Conservation (phyloP, 2,113 vertebrate species). For the Trichomycterus rosablanca region DNA sequence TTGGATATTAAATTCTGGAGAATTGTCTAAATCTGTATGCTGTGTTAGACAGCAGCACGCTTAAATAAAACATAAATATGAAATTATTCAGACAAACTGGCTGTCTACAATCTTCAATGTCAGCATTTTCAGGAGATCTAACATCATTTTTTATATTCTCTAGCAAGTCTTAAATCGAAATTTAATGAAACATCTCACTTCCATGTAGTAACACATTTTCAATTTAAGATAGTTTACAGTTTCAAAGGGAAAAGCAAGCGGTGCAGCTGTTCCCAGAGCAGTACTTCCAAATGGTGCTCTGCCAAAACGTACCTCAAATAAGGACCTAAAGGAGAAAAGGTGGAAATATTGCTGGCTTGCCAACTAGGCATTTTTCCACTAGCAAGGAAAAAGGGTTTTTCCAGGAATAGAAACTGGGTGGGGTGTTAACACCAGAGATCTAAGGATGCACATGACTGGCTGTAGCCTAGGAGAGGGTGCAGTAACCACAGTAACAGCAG, state of each 20-base stretch:
- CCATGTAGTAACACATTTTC: slow-evolving; percentile 8
- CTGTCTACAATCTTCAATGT: slow-evolving; percentile 4
- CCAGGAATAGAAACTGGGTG: neutral
- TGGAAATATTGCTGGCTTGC: neutral
- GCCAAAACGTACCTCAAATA: neutral
- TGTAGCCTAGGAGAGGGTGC: slow-evolving; percentile 32
- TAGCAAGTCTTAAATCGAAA: slow-evolving; percentile 8
- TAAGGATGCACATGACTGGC: slow-evolving; percentile 43
- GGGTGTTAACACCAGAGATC: slow-evolving; percentile 22
- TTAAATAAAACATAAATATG: slow-evolving; percentile 10
- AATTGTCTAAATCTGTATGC: neutral
- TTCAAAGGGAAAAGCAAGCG: neutral
- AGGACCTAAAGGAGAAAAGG: neutral
- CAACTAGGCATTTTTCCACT: neutral
- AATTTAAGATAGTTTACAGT: slow-evolving; percentile 9
- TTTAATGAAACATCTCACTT: slow-evolving; percentile 23
- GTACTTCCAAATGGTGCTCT: neutral
- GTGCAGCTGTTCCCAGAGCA: neutral
- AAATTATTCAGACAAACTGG: slow-evolving; percentile 15
- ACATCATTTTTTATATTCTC: slow-evolving; percentile 11
- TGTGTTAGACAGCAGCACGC: neutral
- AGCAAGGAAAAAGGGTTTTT: neutral
- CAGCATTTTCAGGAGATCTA: slow-evolving; percentile 6
- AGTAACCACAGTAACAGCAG: slow-evolving; percentile 6
- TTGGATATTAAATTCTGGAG: too few relatives aligned